phyloP scores from a whole-genome alignment of 2,113 vertebrate species.

The Dromas ardeola region DNA sequence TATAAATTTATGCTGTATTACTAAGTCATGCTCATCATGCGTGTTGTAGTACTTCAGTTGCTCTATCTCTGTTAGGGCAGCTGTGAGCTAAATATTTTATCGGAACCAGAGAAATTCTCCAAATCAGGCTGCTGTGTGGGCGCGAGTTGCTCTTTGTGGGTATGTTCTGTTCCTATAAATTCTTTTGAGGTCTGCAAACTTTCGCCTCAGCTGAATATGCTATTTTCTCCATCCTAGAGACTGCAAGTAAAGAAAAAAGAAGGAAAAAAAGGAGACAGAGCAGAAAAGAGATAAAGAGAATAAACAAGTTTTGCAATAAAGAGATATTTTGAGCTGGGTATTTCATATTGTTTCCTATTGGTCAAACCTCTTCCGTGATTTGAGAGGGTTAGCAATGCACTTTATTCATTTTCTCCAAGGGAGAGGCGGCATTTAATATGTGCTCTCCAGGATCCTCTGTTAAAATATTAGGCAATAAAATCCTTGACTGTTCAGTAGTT shows the following conservation, averaged over 20 bases:
- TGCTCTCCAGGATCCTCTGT: conserved; percentile 16
- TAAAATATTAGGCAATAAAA: conserved; percentile 69
- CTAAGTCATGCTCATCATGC: not conserved
- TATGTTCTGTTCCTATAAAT: not conserved
- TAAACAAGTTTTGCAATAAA: conserved; percentile 27
- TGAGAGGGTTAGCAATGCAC: not conserved
- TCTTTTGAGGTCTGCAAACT: conserved; percentile 1
- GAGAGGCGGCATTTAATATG: conserved; percentile 43
- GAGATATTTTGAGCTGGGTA: not conserved
- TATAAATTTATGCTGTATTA: not conserved
- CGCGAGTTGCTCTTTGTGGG: not conserved
- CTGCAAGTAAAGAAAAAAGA: not conserved
- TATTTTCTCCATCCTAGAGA: conserved; percentile 2
- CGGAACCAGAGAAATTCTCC: not conserved
- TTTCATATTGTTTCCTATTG: conserved; percentile 2
- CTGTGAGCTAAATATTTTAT: conserved; percentile 24
- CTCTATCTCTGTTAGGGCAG: not conserved
- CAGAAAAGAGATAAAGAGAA: not conserved
- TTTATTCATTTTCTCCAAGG: conserved; percentile 41
- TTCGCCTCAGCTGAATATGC: conserved; percentile 14
- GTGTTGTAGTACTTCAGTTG: not conserved
- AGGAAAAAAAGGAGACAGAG: not conserved
- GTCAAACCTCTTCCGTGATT: not conserved
- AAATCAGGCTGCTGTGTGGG: not conserved
- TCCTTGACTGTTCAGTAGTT: conserved; percentile 16